Percentiles rank a stretch among this genome's conserved stretches.
Conservation (phyloP, 64 coral and sea anemone species). For the Catalaphyllia jardinei region DNA sequence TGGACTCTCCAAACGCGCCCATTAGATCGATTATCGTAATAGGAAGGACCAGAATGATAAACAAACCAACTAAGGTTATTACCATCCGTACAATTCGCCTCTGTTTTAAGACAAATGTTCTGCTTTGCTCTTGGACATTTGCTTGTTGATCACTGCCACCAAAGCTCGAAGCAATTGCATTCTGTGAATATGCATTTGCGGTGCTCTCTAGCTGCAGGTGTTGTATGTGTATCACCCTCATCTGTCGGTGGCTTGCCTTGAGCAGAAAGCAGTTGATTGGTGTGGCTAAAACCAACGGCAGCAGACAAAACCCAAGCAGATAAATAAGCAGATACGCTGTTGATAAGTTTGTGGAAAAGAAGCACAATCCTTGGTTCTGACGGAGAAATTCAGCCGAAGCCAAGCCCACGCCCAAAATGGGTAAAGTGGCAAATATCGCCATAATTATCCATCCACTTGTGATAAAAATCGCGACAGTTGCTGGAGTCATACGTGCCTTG, state of each 20-base stretch:
- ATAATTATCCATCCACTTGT: conserved; percentile 9
- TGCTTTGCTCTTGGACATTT: neutral
- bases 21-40: conserved; percentile 64
- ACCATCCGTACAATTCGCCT: conserved; percentile 20
- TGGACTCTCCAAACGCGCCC: conserved; percentile 1
- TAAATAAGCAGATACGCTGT: neutral
- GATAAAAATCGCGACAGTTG: neutral
- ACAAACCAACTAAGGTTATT: conserved; percentile 46
- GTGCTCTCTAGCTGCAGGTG: neutral
- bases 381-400: neutral
- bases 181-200: neutral
- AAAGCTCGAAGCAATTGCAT: neutral
- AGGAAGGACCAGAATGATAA: conserved; percentile 37
- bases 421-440: neutral
- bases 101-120: neutral
- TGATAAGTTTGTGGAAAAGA: conserved; percentile 15
- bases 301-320: neutral
- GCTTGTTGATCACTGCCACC: neutral
- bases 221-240: conserved; percentile 33
- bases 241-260: conserved; percentile 32
- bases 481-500: neutral
- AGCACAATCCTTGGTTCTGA: conserved; percentile 2
- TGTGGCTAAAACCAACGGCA: conserved; percentile 1
- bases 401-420: conserved; percentile 1
- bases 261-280: conserved; percentile 27